Conservation (phyloP, 2,113 vertebrate species). For the Cisticola juncidis region DNA sequence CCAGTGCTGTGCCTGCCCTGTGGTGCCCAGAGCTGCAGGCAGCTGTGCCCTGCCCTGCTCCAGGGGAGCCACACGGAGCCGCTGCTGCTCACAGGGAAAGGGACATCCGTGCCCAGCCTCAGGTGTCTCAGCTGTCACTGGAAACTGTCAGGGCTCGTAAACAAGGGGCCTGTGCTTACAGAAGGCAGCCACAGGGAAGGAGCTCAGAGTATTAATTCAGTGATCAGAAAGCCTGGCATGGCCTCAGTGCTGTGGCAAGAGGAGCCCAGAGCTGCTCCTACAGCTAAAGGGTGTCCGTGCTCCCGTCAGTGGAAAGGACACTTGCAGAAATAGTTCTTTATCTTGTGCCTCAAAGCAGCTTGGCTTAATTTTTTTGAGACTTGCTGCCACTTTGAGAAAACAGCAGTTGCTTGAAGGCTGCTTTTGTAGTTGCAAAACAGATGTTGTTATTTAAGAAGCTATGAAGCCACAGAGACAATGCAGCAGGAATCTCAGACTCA, state of each 20-base stretch:
- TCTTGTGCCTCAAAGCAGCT: accelerated
- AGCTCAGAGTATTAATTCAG: neutral
- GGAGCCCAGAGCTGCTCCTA: neutral
- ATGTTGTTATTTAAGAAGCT: neutral
- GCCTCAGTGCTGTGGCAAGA: accelerated
- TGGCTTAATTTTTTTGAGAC: neutral
- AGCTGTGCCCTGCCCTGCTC: neutral
- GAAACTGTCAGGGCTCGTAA: accelerated
- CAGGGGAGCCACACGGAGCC: accelerated
- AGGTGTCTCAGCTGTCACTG: accelerated
- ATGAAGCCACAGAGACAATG: neutral
- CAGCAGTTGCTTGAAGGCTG: neutral
- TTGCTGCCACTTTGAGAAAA: neutral
- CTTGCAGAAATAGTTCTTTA: neutral
- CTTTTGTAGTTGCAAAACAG: neutral
- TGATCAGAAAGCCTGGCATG: neutral
- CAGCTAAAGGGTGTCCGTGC: accelerated
- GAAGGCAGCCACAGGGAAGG: neutral
- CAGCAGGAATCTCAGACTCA: neutral
- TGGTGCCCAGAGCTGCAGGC: neutral
- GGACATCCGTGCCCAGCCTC: accelerated
- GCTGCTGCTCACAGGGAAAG: neutral
- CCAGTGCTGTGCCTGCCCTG: neutral
- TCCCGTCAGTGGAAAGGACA: neutral
- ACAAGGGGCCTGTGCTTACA: neutral